phyloP scores from a whole-genome alignment of 2,888 invertebrate species.

The Plebejus anna region DNA sequence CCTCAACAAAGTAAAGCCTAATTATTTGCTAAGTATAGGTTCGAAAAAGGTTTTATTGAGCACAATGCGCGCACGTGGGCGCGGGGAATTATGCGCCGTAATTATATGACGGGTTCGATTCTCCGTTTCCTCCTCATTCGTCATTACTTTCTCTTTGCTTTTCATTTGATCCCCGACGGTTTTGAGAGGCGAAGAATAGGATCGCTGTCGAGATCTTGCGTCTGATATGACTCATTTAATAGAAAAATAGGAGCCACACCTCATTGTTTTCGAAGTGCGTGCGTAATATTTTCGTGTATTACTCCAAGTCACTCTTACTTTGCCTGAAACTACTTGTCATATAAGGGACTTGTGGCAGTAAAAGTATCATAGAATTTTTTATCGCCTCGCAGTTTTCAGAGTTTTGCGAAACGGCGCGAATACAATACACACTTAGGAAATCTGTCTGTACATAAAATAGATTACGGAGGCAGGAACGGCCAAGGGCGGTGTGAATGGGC shows the following conservation, averaged over 20 bases:
- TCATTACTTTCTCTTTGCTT: constrained; percentile 27
- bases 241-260: background rate
- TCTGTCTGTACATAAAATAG: constrained; percentile 44
- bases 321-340: background rate
- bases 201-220: background rate
- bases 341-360: background rate
- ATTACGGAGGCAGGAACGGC: constrained; percentile 40
- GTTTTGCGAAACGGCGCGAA: constrained; percentile 33
- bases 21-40: constrained; percentile 29
- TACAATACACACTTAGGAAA: constrained; percentile 39
- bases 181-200: background rate
- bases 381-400: constrained; percentile 31
- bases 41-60: constrained; percentile 21
- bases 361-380: constrained; percentile 20
- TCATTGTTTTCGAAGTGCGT: background rate
- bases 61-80: constrained; percentile 24
- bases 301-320: background rate
- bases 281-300: background rate
- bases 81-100: constrained; percentile 24
- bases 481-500: constrained; percentile 42
- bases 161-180: constrained; percentile 6
- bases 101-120: constrained; percentile 27
- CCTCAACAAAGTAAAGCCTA: constrained; percentile 21
- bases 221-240: background rate
- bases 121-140: constrained; percentile 19